Evolutionary conservation across 2,113 vertebrate species (phyloP), one percentile per base, ranked within the genome.

Genomic region (Madoqua kirkii): DNA sequence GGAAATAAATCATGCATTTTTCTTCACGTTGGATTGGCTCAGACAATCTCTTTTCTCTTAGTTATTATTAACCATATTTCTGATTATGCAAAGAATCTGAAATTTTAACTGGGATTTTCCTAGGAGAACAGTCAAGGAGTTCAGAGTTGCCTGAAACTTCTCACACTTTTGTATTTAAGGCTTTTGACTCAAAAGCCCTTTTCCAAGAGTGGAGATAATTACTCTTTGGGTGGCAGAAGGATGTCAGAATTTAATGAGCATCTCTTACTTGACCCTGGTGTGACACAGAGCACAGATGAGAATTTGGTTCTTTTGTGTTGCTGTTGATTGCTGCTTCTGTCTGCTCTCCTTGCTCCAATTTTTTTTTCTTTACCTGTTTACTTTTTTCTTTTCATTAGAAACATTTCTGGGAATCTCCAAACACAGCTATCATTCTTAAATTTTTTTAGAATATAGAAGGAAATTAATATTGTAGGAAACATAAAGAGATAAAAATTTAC

Each of bases 21-120:
- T 45, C 52, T 74, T 5, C 62, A 94, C 82, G 98, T 98, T 96
- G 93, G 81, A 95, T 95, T 88, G 91, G 87, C 52, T 97, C 59
- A 87, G 59, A 79, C 40, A 83, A 43, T 55, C 21, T 33, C 12
- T 9, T 27, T 21, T 6, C 91, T 85, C 67, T 93, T 33, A 96
- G 71, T 79, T 98, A 97, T 97, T 82, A 95, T 97, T 96, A 97
- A 91, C 89, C 94, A 88, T 86, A 64, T 98, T 98, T 98, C 88
- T 98, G 96, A 96, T 97, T 98, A 74, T 95, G 59, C 2, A 40
- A 81, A 97, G 87, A 95, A 87, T 98, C 92, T 90, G 64, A 97
- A 91, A 50, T 97, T 98, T 98, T 91, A 96, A 45, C n/a, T 52
- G 36, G 19, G 54, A 48, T 97, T 95, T 98, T 97, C 54, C 97